A percentile compares a stretch with the other conserved stretches of the same genome.
Conservation (phyloP, 2,888 invertebrate species). For the Deilephila porcellus region DNA sequence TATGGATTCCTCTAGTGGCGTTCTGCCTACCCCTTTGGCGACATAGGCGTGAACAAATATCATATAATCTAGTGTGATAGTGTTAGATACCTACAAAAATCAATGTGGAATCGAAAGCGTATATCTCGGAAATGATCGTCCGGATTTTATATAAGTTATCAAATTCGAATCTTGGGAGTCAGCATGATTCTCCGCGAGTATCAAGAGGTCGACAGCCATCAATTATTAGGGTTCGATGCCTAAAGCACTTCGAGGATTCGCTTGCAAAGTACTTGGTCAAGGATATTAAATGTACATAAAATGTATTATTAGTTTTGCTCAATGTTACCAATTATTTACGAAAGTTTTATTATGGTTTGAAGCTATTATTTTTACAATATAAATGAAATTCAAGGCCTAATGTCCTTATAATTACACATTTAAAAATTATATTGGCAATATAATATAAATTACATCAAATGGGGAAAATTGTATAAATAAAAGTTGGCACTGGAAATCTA, state of each 20-base stretch:
- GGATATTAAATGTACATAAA: not conserved
- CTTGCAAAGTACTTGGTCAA: not conserved
- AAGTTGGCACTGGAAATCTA: too few species aligned
- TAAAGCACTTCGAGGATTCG: not conserved
- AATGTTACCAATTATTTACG: too few species aligned
- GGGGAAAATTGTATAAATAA: too few species aligned
- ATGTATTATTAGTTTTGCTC: not conserved
- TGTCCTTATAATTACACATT: too few species aligned
- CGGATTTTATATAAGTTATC: conserved; percentile 47
- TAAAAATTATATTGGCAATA: too few species aligned
- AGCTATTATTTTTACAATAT: too few species aligned
- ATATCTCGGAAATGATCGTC: conserved; percentile 31
- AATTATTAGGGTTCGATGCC: conserved; percentile 43
- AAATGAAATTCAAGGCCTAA: too few species aligned
- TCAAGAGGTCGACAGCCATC: conserved; percentile 44
- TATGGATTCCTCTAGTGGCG: too few species aligned
- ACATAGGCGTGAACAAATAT: not conserved
- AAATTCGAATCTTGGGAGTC: conserved; percentile 46
- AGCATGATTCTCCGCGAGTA: conserved; percentile 49
- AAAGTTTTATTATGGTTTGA: too few species aligned
- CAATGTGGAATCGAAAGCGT: not conserved
- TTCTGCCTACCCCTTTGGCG: too few species aligned
- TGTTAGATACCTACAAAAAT: not conserved
- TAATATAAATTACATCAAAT: too few species aligned
- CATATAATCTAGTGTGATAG: not conserved